These are phyloP conservation scores for Seriola rivoliana DNA, from an alignment of 2,113 vertebrate genomes.

Conservation along the genomic window DNA sequence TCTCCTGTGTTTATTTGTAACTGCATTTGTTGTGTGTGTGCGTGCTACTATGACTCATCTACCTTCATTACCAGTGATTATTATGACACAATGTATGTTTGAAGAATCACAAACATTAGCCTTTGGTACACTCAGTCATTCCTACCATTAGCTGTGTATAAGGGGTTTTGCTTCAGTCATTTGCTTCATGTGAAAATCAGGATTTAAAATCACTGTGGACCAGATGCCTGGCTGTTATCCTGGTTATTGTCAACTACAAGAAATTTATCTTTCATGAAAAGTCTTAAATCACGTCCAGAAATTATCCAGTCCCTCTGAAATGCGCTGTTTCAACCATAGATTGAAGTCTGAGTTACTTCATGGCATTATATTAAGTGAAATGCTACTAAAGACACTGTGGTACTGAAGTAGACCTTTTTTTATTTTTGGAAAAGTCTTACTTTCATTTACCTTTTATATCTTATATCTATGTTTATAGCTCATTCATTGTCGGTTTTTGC, in stretches of 20 bases:
- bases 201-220: background rate
- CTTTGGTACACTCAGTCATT: background rate
- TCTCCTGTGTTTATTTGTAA: background rate
- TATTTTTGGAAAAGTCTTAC: slow-evolving; percentile 12
- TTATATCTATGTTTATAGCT: background rate
- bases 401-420: slow-evolving; percentile 5
- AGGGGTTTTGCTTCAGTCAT: background rate
- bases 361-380: background rate
- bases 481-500: slow-evolving; percentile 5
- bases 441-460: background rate
- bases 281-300: slow-evolving; percentile 6
- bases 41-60: slow-evolving; percentile 16
- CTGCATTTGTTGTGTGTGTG: slow-evolving; percentile 1
- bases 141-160: background rate
- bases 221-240: background rate
- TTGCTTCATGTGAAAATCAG: background rate
- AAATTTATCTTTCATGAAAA: background rate
- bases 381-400: slow-evolving; percentile 12
- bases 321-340: background rate
- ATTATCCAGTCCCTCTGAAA: background rate
- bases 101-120: slow-evolving; percentile 52
- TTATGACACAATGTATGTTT: slow-evolving; percentile 30
- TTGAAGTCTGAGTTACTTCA: slow-evolving; percentile 4
- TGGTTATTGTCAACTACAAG: background rate
- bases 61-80: slow-evolving; percentile 54